These are phyloP conservation scores for Trypoxylon attenuatum DNA, from an alignment of 2,888 invertebrate species.

Conservation along the genomic window DNA sequence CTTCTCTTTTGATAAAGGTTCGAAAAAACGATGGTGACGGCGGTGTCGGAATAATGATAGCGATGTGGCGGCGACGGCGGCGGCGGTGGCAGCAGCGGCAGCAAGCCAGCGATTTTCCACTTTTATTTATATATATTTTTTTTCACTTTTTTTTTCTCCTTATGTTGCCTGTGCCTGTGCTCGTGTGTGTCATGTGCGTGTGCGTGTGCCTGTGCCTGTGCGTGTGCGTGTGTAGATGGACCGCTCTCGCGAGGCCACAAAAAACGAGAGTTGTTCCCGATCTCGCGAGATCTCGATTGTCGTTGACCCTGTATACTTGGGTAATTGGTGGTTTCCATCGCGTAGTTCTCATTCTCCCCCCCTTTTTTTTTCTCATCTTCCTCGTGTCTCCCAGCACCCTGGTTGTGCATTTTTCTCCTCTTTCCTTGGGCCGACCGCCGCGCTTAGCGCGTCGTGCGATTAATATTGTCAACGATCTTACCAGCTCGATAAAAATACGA, in stretches of 20 bases:
- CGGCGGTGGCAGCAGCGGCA: neutral
- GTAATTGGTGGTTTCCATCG: conserved; percentile 16
- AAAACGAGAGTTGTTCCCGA: too few relatives aligned
- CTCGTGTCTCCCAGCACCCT: neutral
- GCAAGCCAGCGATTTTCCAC: neutral
- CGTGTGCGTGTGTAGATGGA: too few relatives aligned
- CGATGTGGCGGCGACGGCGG: neutral
- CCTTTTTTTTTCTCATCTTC: neutral
- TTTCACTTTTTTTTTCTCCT: too few relatives aligned
- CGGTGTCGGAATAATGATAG: neutral
- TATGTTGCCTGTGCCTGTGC: too few relatives aligned
- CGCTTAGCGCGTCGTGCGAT: neutral
- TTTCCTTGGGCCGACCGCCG: neutral
- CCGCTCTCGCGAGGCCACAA: too few relatives aligned
- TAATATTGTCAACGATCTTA: conserved; percentile 1
- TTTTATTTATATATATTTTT: too few relatives aligned
- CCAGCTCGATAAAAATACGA: neutral
- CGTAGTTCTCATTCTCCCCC: neutral
- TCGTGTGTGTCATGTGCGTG: too few relatives aligned
- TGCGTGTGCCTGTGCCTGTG: too few relatives aligned
- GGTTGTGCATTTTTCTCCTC: neutral
- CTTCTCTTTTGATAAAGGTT: neutral
- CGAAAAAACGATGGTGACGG: neutral
- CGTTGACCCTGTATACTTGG: conserved; percentile 38
- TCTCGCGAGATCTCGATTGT: conserved; percentile 31